Evolutionary conservation across 2,113 vertebrate species (phyloP).

Genomic region (Turdus rufiventris): DNA sequence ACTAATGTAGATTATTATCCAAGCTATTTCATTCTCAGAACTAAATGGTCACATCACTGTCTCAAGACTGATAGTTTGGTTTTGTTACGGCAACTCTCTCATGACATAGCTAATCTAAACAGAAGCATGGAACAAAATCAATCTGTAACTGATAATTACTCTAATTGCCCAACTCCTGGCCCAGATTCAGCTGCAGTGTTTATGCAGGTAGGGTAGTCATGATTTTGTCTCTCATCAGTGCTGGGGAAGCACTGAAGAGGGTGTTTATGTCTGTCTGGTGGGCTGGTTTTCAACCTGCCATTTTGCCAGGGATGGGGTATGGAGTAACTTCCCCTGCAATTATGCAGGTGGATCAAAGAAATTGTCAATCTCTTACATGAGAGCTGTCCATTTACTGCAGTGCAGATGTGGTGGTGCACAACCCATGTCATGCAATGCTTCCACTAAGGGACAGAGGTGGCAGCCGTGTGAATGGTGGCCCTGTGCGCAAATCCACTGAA

Average conservation of each 20-base stretch:
- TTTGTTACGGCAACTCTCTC: not conserved
- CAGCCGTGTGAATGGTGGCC: not conserved
- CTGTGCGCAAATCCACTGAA: not conserved
- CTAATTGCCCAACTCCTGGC: not conserved
- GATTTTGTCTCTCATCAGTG: not conserved
- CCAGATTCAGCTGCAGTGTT: not conserved
- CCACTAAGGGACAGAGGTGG: not conserved
- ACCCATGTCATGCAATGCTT: fast-evolving
- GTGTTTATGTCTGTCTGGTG: not conserved
- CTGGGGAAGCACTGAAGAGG: not conserved
- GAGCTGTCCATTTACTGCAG: not conserved
- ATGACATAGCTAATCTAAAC: not conserved
- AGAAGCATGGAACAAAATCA: not conserved
- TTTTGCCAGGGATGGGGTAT: not conserved
- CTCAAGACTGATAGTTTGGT: not conserved
- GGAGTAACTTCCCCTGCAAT: not conserved
- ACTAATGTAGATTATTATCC: not conserved
- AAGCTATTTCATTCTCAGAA: not conserved
- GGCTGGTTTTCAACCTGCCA: not conserved
- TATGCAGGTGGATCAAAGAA: not conserved
- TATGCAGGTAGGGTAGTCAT: not conserved
- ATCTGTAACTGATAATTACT: not conserved
- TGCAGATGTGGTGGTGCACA: not conserved
- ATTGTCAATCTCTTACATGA: not conserved
- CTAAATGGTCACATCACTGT: not conserved